Evolutionary conservation across 2,888 invertebrate genomes (phyloP), one percentile per base, ranked within the genome.

Genomic region (Herminia tarsipennalis): DNA sequence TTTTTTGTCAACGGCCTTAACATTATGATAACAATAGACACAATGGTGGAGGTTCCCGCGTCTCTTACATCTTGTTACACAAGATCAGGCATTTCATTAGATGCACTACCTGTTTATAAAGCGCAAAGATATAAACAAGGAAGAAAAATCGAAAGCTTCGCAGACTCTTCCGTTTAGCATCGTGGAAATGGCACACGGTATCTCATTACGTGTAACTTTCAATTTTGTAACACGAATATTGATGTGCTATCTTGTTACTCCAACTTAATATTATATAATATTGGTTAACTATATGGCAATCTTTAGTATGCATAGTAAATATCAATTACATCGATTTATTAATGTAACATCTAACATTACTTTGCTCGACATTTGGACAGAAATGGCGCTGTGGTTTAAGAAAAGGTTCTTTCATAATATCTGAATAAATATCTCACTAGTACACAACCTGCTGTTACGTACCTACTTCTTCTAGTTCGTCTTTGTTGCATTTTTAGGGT

Each of bases 1-100:
- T 27, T 64, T 82, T 82, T 84, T 76, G 64, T 72, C 50, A 68
- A 69, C 77, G 86, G 82, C 87, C 88, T 87, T 86, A 87, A 85
- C 87, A 87, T 86, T 85, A 86, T 73, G 75, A 73, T 66, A 81
- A 88, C 88, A 88, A 88, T 88, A 73, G 76, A 70, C 63, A 86
- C 88, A 86, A 87, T 84, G 62, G 79, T 61, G 70, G 49, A 49
- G 62, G 73, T 88, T 89, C 88, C 83, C 89, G 88, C 86, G 84
- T 76, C 80, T 84, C 81, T 89, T 88, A 87, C 82, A 78, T 75
- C 71, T 78, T 78, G 74, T 89, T 88, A 88, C 82, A 86, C 85
- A 88, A 88, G 80, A 83, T 76, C 74, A 73, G 66, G 70, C 76
- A 75, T 74, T 82, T 75, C 66, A 80, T 78, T 70, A 74, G 59